Evolutionary conservation across 2,113 vertebrate genomes (phyloP), one percentile per base, ranked within the genome.

Genomic region (Grallaria varia): DNA sequence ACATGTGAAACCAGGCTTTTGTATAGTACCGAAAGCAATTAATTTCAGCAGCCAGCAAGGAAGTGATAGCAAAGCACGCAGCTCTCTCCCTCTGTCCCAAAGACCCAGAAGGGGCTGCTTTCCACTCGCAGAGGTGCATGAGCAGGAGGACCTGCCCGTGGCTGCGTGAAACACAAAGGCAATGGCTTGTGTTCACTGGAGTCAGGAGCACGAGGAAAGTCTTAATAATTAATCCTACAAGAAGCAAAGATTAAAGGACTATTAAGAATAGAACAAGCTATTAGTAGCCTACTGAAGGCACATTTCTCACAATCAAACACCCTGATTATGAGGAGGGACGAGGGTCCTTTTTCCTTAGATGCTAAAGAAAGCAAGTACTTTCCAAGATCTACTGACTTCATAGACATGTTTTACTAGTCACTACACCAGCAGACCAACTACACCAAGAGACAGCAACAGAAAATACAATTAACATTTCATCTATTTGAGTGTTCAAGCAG

Each of bases 151-250:
- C 1, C 4, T 60, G 47, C 40, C 40, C 50, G 47, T 3, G 12
- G 14, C 55, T 55, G 47, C 14, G 52, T 53, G 33, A 71, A 66
- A 80, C n/a, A 74, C 71, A 49, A 63, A 77, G 55, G 33, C 42
- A 68, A 55, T 33, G 33, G 22, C 23, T 64, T 47, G 4, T 22
- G 39, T 35, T 40, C 87, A 52, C 58, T 15, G 11, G 27, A 79
- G 49, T 33, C 39, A 63, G 45, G 42, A 96, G 33, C 66, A 53
- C 6, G 24, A 87, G 84, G 40, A 4, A 19, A 87, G 24, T 44
- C 85, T 92, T 68, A 82, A 71, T 63, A 87, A 92, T 87, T 94
- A 89, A 91, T 88, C 33, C 79, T 83, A 75, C 45, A 62, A 71
- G 69, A 72, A 87, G 59, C 42, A 71, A 91, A 81, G 18, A 90